Base-by-base conservation (phyloP, 2,888 invertebrate genomes). In the Phengaris arion region DNA sequence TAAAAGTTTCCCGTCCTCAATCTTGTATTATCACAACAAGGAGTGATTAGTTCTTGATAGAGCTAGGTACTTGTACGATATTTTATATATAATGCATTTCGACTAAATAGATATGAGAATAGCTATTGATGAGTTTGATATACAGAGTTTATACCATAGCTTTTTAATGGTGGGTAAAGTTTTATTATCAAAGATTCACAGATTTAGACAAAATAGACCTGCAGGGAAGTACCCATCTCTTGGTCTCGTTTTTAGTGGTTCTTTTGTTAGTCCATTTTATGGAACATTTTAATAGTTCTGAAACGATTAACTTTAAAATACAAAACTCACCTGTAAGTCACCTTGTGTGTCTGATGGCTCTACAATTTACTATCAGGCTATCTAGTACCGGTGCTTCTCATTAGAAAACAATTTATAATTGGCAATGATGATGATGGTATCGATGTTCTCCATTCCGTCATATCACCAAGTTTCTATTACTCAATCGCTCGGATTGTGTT, bases 381-480 rank as follows among this genome's bases (percentile, higher is more conserved):
- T 35, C 4, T 35, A 35, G 35, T 35, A 35, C 35, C 35, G 2
- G 2, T 35, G 35, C 35, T 0, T 35, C 35, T 4, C 4, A 35
- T 35, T 35, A 35, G 35, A 35, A 35, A 35, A 35, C 68, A 68
- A 64, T 22, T 57, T 5, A 2, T 64, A 10, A 22, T 15, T 64
- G 10, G 10, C 22, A 22, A 35, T 64, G 22, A 64, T 35, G 15
- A 4, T 64, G 59, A 64, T 64, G 35, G 10, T 64, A 6, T 59
- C 4, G 35, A 35, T 35, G 35, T 10, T 4, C 8, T 64, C 15
- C 15, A 15, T 84, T 22, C 52, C 52, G 91, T 87, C 76, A 75
- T 79, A 84, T 92, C 92, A 92, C 84, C 80, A 82, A 82, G 76
- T 79, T 84, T 88, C 87, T 89, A 91, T 91, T 88, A 92, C 87